phyloP scores from a whole-genome alignment of 2,888 invertebrate species.

The Tinea trinotella region DNA sequence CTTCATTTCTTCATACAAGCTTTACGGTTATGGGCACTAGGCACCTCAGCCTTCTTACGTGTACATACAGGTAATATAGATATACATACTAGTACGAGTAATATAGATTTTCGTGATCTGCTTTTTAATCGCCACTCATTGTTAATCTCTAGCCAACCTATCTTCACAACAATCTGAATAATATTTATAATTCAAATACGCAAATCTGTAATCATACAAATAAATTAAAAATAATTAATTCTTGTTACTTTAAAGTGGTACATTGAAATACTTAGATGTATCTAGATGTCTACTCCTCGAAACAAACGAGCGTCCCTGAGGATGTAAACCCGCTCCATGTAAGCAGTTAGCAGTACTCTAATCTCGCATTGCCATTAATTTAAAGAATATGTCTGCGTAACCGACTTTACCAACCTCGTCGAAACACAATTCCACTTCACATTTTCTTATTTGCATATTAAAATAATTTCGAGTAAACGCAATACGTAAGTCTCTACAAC shows the following conservation, averaged over 20 bases:
- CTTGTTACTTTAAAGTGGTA: slow-evolving; percentile 27
- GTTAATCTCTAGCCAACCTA: too few species aligned
- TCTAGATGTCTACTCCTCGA: slow-evolving; percentile 68
- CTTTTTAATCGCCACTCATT: too few species aligned
- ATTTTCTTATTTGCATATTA: slow-evolving; percentile 73
- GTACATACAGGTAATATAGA: too few species aligned
- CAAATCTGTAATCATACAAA: not conserved
- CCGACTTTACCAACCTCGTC: slow-evolving; percentile 60
- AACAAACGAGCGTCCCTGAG: slow-evolving; percentile 59
- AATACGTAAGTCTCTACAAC: slow-evolving; percentile 63
- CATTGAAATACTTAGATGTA: slow-evolving; percentile 71
- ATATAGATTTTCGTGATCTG: too few species aligned
- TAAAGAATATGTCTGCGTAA: slow-evolving; percentile 70
- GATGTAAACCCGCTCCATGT: slow-evolving; percentile 64
- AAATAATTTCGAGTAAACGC: slow-evolving; percentile 71
- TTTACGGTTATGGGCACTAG: too few species aligned
- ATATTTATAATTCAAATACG: not conserved
- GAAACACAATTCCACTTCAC: slow-evolving; percentile 68
- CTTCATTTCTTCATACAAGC: too few species aligned
- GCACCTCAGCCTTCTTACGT: too few species aligned
- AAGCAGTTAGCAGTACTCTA: slow-evolving; percentile 70
- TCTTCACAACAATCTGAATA: too few species aligned
- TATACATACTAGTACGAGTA: too few species aligned
- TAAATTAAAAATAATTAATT: not conserved
- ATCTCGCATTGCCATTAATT: slow-evolving; percentile 69